Percentiles rank a stretch among this genome's conserved stretches.
These are phyloP conservation scores for Leptocoma aspasia DNA, from an alignment of 2,113 vertebrate species.

Conservation along the genomic window DNA sequence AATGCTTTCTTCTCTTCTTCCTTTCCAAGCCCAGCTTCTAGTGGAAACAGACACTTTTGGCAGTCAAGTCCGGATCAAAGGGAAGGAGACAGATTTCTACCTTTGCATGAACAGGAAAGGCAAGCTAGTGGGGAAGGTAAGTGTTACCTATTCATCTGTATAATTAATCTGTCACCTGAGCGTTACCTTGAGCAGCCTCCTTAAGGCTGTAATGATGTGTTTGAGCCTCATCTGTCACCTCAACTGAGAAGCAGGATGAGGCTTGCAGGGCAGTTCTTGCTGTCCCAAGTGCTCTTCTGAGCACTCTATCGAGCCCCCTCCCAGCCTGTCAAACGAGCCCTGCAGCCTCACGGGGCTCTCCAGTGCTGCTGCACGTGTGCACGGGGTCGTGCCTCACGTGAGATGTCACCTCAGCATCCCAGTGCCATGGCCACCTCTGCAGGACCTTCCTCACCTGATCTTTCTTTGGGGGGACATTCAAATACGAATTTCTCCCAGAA, in stretches of 20 bases:
- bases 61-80: slow-evolving; percentile 89
- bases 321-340: neutral
- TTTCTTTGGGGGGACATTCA: neutral
- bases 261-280: neutral
- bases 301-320: neutral
- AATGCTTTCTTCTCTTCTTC: slow-evolving; percentile 61
- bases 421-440: neutral
- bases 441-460: neutral
- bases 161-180: slow-evolving; percentile 16
- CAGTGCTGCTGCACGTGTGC: neutral
- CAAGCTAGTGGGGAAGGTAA: slow-evolving; percentile 89
- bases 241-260: neutral
- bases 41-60: slow-evolving; percentile 91
- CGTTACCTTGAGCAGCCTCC: slow-evolving; percentile 30
- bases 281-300: neutral
- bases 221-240: neutral
- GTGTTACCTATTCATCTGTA: slow-evolving; percentile 65
- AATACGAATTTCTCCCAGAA: neutral
- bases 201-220: neutral
- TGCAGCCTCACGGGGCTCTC: neutral
- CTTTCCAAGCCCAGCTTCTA: slow-evolving; percentile 89
- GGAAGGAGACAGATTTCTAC: slow-evolving; percentile 88
- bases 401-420: neutral
- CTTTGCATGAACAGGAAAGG: slow-evolving; percentile 89
- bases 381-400: neutral